Evolutionary conservation across 2,888 invertebrate species (phyloP), one percentile per base, ranked within the genome.

Genomic region (Rugalucina vietnamica): DNA sequence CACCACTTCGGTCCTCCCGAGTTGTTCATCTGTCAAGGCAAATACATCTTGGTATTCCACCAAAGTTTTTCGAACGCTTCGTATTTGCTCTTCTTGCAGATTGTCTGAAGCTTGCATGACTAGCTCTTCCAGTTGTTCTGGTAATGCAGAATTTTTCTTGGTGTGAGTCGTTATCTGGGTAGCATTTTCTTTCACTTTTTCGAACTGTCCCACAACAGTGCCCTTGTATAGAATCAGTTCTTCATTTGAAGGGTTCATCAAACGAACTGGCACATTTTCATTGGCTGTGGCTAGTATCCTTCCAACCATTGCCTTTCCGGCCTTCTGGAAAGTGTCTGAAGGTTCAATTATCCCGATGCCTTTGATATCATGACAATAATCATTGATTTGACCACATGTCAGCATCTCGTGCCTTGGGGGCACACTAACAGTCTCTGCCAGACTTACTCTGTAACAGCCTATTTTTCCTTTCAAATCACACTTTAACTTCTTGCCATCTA

Each of bases 1-100:
- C 43, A 82, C 77, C 34, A 72, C 39, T 24, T 57, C 43, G 10
- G 74, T 80, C 2, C 24, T 49, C 2, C 80, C 80, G 14, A 80
- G n/a, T 37, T 80, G 75, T 27, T 60, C 60, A 27, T 60, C 60
- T 29, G 27, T 60, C 60, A 27, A 21, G 29, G 60, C 60, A 60
- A 60, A 60, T 60, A 27, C 60, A 60, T 60, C 60, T 18, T 60
- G 60, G 29, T 60, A 60, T 5, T 24, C 29, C 29, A 27, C 29
- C 10, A 60, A 29, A 27, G 21, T 60, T 60, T 60, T 29, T 60
- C 29, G 27, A 8, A 60, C 29, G 27, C 29, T 60, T 29, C 29
- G 10, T 60, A 29, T 60, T 18, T 60, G 60, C 10, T 27, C 1
- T 27, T 18, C 29, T 10, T 60, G 29, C 5, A 60, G 60, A 24